Conservation (phyloP, 1,140 invertebrate genomes). For the Protaetia brevitarsis region DNA sequence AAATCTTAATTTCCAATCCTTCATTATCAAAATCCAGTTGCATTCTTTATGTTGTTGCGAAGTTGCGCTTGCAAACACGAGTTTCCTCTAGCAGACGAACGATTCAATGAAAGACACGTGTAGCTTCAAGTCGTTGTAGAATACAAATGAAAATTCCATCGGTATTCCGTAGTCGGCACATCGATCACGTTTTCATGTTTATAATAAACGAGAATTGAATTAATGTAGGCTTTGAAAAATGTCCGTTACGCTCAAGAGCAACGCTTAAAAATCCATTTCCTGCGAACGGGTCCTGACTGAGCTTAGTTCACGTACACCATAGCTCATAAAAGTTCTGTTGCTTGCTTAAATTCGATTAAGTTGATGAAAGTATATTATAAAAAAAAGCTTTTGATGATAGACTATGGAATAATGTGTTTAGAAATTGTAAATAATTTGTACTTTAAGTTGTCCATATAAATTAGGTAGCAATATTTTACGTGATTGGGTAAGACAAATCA, state of each 20-base stretch:
- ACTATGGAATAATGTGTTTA: too few relatives aligned
- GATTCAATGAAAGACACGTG: constrained; percentile 1
- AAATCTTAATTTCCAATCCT: too few relatives aligned
- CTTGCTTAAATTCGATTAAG: too few relatives aligned
- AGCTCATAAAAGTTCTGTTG: too few relatives aligned
- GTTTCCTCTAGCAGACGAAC: not conserved
- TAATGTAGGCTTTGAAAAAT: not conserved
- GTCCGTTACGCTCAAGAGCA: constrained; percentile 5
- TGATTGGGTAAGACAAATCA: too few relatives aligned
- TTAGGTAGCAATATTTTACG: too few relatives aligned
- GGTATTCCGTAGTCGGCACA: not conserved
- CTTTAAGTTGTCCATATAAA: too few relatives aligned
- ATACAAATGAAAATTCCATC: constrained; percentile 4
- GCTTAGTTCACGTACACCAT: not conserved
- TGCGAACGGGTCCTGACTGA: not conserved
- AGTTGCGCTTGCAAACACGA: not conserved
- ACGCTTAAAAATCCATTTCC: constrained; percentile 14
- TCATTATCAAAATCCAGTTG: not conserved
- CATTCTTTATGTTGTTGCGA: not conserved
- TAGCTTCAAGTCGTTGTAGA: not conserved
- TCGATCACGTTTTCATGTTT: constrained; percentile 6
- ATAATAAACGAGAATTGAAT: constrained; percentile 7
- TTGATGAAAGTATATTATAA: too few relatives aligned
- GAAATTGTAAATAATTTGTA: too few relatives aligned
- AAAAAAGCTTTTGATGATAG: too few relatives aligned